Evolutionary conservation across 2,888 invertebrate genomes (phyloP).

Genomic region (Aquatica leii): DNA sequence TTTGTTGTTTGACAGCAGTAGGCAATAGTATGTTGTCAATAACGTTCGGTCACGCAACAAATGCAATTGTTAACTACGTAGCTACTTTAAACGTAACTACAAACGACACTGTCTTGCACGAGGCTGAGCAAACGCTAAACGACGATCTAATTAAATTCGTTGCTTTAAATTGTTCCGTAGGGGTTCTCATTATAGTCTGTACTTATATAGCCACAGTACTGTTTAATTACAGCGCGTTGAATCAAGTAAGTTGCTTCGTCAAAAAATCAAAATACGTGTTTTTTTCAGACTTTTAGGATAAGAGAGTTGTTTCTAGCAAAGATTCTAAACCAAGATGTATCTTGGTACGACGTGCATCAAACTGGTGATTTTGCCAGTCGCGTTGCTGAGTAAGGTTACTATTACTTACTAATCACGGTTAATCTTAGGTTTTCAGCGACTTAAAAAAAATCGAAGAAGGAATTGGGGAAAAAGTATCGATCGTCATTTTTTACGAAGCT

Average conservation of each 20-base stretch:
- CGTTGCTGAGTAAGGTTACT: slow-evolving; percentile 73
- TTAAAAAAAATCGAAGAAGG: slow-evolving; percentile 82
- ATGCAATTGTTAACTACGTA: slow-evolving; percentile 65
- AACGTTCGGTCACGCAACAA: slow-evolving; percentile 65
- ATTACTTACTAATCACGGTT: neutral
- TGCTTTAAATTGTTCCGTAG: slow-evolving; percentile 69
- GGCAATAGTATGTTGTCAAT: slow-evolving; percentile 2
- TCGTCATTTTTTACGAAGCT: slow-evolving; percentile 74
- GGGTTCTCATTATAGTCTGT: slow-evolving; percentile 66
- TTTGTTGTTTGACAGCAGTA: neutral
- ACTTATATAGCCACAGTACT: slow-evolving; percentile 72
- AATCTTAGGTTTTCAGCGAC: slow-evolving; percentile 64
- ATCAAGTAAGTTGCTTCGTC: slow-evolving; percentile 63
- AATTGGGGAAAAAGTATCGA: slow-evolving; percentile 81
- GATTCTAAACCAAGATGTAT: slow-evolving; percentile 76
- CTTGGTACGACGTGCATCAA: slow-evolving; percentile 76
- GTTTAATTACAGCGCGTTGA: slow-evolving; percentile 76
- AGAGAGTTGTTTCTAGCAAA: slow-evolving; percentile 72
- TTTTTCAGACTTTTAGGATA: slow-evolving; percentile 67
- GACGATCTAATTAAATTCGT: slow-evolving; percentile 61
- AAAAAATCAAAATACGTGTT: neutral
- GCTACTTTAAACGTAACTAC: too few species aligned
- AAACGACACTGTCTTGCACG: neutral
- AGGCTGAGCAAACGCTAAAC: slow-evolving; percentile 10
- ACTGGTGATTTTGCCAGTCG: slow-evolving; percentile 78